Conservation (phyloP, 2,797 vertebrate species). For the Lutjanus campechanus region DNA sequence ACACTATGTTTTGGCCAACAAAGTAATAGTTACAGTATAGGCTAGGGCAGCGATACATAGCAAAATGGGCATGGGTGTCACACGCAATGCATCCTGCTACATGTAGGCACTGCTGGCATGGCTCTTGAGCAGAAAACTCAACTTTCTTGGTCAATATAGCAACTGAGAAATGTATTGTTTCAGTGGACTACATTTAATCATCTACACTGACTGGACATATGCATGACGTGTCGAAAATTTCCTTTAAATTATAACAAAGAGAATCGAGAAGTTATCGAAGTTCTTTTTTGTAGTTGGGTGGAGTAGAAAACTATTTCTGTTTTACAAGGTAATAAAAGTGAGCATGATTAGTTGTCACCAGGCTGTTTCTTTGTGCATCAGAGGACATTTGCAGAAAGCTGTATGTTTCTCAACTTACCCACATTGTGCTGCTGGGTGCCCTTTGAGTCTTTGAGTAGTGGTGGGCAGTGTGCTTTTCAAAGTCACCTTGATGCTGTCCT, state of each 20-base stretch:
- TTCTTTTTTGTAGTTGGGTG: neutral
- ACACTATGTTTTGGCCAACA: too few species aligned
- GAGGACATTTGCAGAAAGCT: neutral
- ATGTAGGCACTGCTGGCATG: too few species aligned
- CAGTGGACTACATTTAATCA: too few species aligned
- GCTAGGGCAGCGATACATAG: too few species aligned
- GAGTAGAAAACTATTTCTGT: neutral
- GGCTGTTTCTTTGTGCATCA: neutral
- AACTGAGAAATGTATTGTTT: too few species aligned
- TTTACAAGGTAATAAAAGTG: neutral
- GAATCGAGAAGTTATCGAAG: neutral
- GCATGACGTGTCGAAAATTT: too few species aligned
- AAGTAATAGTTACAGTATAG: too few species aligned
- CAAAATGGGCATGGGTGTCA: too few species aligned
- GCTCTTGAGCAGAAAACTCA: too few species aligned
- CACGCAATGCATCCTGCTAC: too few species aligned
- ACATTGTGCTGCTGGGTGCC: neutral
- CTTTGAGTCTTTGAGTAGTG: neutral
- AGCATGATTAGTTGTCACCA: neutral
- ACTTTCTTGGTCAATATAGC: too few species aligned
- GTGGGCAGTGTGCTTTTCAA: neutral
- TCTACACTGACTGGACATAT: too few species aligned
- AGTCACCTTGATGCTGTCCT: conserved; percentile 13
- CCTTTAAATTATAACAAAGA: neutral
- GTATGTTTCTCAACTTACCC: conserved; percentile 28